Evolutionary conservation across 2,797 vertebrate genomes (phyloP), one percentile per base, ranked within the genome.

Genomic region (Eremophila alpestris): DNA sequence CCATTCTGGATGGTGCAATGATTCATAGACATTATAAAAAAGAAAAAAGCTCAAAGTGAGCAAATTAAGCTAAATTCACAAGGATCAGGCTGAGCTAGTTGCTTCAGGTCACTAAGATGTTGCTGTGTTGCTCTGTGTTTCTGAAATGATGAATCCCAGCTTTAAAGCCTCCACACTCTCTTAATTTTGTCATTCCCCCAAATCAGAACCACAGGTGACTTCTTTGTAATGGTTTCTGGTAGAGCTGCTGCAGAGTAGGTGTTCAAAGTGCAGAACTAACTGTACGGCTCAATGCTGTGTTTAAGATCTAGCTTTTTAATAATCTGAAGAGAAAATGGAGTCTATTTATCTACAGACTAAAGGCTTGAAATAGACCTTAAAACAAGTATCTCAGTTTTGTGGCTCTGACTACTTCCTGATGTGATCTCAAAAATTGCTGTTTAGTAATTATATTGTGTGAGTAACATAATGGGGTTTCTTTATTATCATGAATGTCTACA

Each of bases 21-120:
- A 93, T 96, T 95, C 93, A 93, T 43, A 85, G 68, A 77, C 10
- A 43, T 90, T 83, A 64, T 59, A 95, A 94, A 92, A 94, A 82
- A 75, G 55, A 76, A 49, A 69, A 78, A 92, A 81, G 12, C 59
- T 93, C 41, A 59, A 43, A 75, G 79, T 88, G 85, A 94, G 84
- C 86, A 97, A 96, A 96, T 95, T 65, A 87, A 90, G 91, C 95
- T 83, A 87, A 90, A 97, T 88, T 83, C 92, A 92, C 26, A 51
- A 49, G 86, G 94, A 94, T 93, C 59, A 79, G 60, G 56, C 89
- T 96, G 86, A 81, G 52, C 41, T 94, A 89, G 87, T 90, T 93
- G 73, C 58, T 93, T 85, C 68, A 30, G 86, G 68, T 95, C 59
- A 24, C 46, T 75, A 22, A 79, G 90, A 62, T 56, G 52, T 64